Evolutionary conservation across 2,797 vertebrate genomes (phyloP), one percentile per base, ranked within the genome.

Genomic region (Nyctibius grandis): DNA sequence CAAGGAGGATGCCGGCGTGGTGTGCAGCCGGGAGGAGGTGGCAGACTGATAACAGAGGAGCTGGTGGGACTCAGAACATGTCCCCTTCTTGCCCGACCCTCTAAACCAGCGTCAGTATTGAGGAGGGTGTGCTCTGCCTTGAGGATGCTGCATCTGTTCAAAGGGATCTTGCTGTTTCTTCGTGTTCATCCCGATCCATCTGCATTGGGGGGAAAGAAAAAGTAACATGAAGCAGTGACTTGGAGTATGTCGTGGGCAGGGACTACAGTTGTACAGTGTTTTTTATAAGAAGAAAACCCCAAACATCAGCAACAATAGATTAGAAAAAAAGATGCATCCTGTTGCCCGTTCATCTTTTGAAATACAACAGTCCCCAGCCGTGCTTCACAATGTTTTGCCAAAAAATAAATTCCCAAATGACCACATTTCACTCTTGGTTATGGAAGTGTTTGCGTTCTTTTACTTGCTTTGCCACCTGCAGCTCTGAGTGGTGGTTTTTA

Each of bases 1-100:
- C 47, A 96, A 99, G 47, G 99, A 99, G 97, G 99, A 99, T 4
- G 99, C 99, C 0, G 99, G 99, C 0, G 99, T 99, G 25, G 98
- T 99, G 79, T 99, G 99, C 94, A 97, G 98, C 67, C 98, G 95
- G 73, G 88, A 96, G 48, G 97, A 98, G 80, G 91, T 60, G 93
- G 33, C 81, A 2, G 85, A 34, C 9, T 8, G 29, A 20, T 93
- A 93, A 96, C 28, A 9, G 51, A n/a, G 36, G 47, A 29, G 50
- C 19, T 34, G 74, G 60, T 7, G 51, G n/a, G 34, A 29, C 38
- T 38, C 4, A 1, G 63, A 90, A 36, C 7, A 3, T 1, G 0
- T 25, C 40, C 31, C 19, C 31, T 29, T 60, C 72, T 51, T 45
- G 54, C 26, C 33, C 2, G 1, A 3, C 19, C 26, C 67, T 81